These are phyloP conservation scores for Chalcis sispes DNA, from an alignment of 2,888 invertebrate genomes.

Conservation along the genomic window DNA sequence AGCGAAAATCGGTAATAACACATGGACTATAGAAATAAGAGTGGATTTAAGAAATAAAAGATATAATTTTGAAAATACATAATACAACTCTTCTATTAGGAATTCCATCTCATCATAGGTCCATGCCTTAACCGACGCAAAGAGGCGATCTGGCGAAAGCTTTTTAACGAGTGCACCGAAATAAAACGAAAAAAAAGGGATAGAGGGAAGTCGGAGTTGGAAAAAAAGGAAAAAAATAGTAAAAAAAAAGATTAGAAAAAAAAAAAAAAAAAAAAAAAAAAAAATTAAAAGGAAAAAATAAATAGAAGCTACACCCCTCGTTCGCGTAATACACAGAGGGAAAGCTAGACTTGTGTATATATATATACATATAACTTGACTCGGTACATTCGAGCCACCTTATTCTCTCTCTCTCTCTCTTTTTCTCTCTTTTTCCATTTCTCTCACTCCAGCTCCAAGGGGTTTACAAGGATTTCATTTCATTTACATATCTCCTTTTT, in stretches of 20 bases:
- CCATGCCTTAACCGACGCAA: slow-evolving; percentile 25
- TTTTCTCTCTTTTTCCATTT: too few relatives aligned
- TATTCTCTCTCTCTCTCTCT: background rate
- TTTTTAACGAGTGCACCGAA: background rate
- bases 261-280: background rate
- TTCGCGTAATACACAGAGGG: slow-evolving; percentile 7
- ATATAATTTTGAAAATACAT: too few relatives aligned
- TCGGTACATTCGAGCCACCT: slow-evolving; percentile 14
- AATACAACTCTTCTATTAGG: slow-evolving; percentile 25
- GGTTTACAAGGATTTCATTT: slow-evolving; percentile 67
- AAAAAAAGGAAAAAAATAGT: too few relatives aligned
- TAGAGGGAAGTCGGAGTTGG: too few relatives aligned
- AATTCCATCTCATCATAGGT: slow-evolving; percentile 42
- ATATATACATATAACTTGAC: slow-evolving; percentile 10
- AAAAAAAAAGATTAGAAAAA: background rate
- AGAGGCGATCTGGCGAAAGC: slow-evolving; percentile 25
- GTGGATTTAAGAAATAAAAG: too few relatives aligned
- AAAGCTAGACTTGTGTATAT: background rate
- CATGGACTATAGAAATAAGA: too few relatives aligned
- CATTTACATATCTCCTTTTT: slow-evolving; percentile 64
- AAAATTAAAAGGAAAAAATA: slow-evolving; percentile 34
- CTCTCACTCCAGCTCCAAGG: too few relatives aligned
- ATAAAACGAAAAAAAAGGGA: slow-evolving; percentile 21
- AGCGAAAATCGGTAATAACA: background rate
- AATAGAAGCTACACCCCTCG: slow-evolving; percentile 29